These are phyloP conservation scores for Oncopodura yosiiana DNA, from an alignment of 1,140 invertebrate species.

Conservation along the genomic window DNA sequence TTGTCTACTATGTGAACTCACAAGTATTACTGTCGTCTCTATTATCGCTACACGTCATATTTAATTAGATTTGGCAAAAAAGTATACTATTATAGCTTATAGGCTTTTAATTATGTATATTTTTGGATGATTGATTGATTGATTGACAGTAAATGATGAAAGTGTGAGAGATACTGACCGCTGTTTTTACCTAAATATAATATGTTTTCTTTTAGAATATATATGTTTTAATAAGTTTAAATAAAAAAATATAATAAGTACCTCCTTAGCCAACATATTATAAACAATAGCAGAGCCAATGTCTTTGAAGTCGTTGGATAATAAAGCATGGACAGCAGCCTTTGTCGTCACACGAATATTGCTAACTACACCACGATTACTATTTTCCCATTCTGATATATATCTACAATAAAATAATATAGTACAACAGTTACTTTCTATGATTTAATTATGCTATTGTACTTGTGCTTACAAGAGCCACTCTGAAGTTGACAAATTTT, in stretches of 20 bases:
- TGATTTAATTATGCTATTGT: neutral
- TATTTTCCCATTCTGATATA: conserved; percentile 78
- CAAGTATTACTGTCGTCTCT: too few relatives aligned
- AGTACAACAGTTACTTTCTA: neutral
- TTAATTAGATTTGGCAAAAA: too few relatives aligned
- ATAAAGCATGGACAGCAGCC: conserved; percentile 73
- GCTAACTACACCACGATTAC: conserved; percentile 54
- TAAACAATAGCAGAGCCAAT: conserved; percentile 75
- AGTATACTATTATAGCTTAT: too few relatives aligned
- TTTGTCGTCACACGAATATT: conserved; percentile 85
- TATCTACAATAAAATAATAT: conserved; percentile 43
- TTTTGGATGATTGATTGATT: too few relatives aligned
- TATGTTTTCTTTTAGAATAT: too few relatives aligned
- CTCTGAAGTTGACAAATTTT: conserved; percentile 76
- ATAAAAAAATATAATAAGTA: conserved; percentile 18
- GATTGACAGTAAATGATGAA: too few relatives aligned
- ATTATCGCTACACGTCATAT: too few relatives aligned
- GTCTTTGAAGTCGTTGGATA: conserved; percentile 64
- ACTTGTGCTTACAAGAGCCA: conserved; percentile 58
- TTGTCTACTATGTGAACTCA: too few relatives aligned
- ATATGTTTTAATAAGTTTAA: too few relatives aligned
- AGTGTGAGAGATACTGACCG: conserved; percentile 63
- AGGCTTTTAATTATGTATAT: too few relatives aligned
- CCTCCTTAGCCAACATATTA: conserved; percentile 89
- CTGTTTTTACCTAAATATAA: conserved; percentile 60